Evolutionary conservation across 2,113 vertebrate genomes (phyloP).

Genomic region (Coreoperca whiteheadi): DNA sequence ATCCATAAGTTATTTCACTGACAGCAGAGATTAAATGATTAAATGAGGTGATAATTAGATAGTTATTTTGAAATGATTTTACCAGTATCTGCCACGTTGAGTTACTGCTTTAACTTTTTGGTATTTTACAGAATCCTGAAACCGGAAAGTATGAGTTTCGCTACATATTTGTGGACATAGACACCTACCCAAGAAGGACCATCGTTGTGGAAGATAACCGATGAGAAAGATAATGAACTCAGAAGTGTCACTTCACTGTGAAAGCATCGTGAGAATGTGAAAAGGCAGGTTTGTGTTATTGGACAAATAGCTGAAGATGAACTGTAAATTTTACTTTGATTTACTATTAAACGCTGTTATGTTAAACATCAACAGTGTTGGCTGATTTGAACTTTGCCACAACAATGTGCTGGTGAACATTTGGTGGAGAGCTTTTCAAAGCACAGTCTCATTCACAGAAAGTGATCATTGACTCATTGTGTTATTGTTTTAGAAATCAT

Average conservation of each 20-base stretch:
- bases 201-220: conserved; percentile 95
- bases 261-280: not conserved
- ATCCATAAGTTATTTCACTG: not conserved
- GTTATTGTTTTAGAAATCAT: conserved; percentile 8
- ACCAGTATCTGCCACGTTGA: not conserved
- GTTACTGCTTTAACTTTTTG: not conserved
- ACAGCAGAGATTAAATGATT: not conserved
- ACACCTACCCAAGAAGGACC: conserved; percentile 90
- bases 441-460: not conserved
- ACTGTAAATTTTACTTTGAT: not conserved
- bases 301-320: not conserved
- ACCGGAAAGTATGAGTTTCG: conserved; percentile 90
- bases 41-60: not conserved
- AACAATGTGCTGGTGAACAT: not conserved
- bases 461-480: not conserved
- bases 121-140: conserved; percentile 87
- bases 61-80: not conserved
- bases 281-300: conserved; percentile 3
- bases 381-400: not conserved
- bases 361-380: conserved; percentile 14
- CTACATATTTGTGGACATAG: conserved; percentile 93
- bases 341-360: conserved; percentile 14
- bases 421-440: not conserved
- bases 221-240: conserved; percentile 51
- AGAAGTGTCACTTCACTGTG: not conserved